phyloP scores from a whole-genome alignment of 2,797 vertebrate genomes.

The Eulemur mongoz region DNA sequence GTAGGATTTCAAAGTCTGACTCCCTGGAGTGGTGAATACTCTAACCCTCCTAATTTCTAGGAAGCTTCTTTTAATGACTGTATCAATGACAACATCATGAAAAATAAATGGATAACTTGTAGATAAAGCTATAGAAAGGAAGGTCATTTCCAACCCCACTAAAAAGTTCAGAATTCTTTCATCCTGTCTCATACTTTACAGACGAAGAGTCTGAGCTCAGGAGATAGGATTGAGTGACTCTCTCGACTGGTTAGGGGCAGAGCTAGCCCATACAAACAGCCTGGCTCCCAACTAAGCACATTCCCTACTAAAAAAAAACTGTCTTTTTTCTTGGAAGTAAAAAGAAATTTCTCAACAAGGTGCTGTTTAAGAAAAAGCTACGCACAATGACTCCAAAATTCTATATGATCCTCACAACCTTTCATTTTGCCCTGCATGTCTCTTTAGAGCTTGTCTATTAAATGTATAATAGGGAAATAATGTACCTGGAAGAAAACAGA shows the following conservation, averaged over 20 bases:
- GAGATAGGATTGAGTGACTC: background rate
- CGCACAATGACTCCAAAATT: background rate
- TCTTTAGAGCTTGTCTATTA: background rate
- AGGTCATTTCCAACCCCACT: background rate
- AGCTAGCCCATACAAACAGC: background rate
- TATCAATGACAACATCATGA: background rate
- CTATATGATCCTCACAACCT: background rate
- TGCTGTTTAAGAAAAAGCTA: constrained; percentile 11
- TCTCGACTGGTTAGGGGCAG: background rate
- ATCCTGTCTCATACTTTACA: background rate
- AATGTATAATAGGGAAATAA: background rate
- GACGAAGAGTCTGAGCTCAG: background rate
- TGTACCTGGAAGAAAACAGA: background rate
- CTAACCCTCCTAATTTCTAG: background rate
- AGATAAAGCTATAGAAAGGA: background rate
- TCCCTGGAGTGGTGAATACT: background rate
- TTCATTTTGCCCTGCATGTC: background rate
- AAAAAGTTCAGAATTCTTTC: background rate
- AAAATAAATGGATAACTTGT: background rate
- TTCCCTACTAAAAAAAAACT: background rate
- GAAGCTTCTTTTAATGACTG: background rate
- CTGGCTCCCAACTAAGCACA: background rate
- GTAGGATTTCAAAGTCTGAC: background rate
- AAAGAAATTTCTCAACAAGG: background rate
- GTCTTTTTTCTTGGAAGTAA: background rate